Conservation (phyloP, 2,888 invertebrate genomes). For the Lasioglossum figueresi region DNA sequence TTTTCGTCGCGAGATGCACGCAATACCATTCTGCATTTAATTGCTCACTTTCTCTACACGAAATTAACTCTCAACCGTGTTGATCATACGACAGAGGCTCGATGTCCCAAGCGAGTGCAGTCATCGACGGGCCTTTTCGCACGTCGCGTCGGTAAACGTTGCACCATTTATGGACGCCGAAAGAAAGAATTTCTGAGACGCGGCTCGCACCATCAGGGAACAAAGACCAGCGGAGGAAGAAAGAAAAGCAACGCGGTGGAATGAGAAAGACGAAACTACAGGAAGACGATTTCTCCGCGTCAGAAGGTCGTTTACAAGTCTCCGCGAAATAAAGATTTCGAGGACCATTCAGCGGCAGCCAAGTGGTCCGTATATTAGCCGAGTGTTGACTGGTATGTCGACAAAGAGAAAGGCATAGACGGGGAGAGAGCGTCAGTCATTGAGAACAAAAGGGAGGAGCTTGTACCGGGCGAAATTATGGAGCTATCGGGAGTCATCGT, state of each 20-base stretch:
- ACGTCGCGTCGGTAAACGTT: neutral
- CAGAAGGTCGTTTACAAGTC: constrained; percentile 41
- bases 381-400: constrained; percentile 52
- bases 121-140: neutral
- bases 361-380: constrained; percentile 40
- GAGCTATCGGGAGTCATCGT: neutral
- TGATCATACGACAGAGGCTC: neutral
- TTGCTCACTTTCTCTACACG: neutral
- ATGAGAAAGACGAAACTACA: constrained; percentile 1
- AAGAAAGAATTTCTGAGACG: neutral
- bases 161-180: neutral
- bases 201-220: neutral
- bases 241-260: neutral
- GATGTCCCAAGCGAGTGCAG: neutral
- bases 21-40: no score
- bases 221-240: neutral
- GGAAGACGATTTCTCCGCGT: constrained; percentile 29
- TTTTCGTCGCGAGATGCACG: no score
- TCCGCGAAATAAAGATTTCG: constrained; percentile 54
- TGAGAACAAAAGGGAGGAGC: constrained; percentile 18
- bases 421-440: constrained; percentile 18
- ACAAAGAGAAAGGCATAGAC: constrained; percentile 21
- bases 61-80: neutral
- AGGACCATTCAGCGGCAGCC: constrained; percentile 40
- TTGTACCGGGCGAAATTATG: neutral